Evolutionary conservation across 2,888 invertebrate genomes (phyloP).

Genomic region (Sesamia inferens): DNA sequence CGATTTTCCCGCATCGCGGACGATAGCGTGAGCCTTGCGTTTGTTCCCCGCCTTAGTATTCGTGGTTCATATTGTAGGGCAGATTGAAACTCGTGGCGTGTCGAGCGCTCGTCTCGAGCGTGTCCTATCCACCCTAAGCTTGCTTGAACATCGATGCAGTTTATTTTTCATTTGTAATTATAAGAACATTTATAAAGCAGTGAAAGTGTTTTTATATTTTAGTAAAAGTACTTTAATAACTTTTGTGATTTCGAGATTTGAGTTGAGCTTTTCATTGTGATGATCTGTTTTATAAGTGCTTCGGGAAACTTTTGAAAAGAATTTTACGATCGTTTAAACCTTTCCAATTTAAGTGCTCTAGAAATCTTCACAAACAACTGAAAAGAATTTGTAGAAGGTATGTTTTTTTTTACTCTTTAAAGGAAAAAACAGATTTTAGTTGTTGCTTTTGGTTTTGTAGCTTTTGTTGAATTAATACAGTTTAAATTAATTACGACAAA

Average conservation of each 20-base stretch:
- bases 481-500: not conserved
- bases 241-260: constrained; percentile 5
- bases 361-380: not conserved
- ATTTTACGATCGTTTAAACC: constrained; percentile 5
- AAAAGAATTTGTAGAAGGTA: constrained; percentile 1
- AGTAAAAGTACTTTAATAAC: constrained; percentile 6
- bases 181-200: constrained; percentile 5
- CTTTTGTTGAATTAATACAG: not conserved
- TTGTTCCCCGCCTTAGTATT: constrained; percentile 49
- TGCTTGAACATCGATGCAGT: constrained; percentile 25
- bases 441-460: not conserved
- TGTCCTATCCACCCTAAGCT: constrained; percentile 33
- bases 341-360: constrained; percentile 13
- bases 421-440: not conserved
- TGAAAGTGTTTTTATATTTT: constrained; percentile 30
- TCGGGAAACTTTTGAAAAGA: constrained; percentile 1
- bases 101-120: constrained; percentile 64
- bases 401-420: not conserved
- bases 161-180: not conserved
- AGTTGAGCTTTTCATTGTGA: not conserved
- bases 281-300: constrained; percentile 34
- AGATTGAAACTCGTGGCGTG: constrained; percentile 63
- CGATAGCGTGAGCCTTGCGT: constrained; percentile 10
- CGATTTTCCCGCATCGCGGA: constrained; percentile 22
- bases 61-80: constrained; percentile 52